A percentile compares a stretch with the other conserved stretches of the same genome.
phyloP scores from a whole-genome alignment of 2,888 invertebrate species.

The Pteria penguin region DNA sequence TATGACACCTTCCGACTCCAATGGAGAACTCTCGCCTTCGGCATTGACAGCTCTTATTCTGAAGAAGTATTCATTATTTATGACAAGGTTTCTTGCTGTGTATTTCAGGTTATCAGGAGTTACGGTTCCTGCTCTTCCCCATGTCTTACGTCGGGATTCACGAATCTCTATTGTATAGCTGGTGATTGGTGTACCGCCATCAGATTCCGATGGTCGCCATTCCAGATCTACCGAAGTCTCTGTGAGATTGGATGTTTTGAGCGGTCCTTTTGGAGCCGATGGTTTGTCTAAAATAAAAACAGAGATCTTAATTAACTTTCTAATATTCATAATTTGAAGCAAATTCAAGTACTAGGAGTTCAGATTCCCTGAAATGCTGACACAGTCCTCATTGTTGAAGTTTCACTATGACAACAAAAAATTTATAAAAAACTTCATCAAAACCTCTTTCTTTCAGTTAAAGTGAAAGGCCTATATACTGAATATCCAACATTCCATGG shows the following conservation, averaged over 20 bases:
- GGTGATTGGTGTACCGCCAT: constrained; percentile 93
- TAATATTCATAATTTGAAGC: too few relatives aligned
- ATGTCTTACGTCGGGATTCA: constrained; percentile 95
- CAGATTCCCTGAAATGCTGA: too few relatives aligned
- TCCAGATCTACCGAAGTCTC: constrained; percentile 96
- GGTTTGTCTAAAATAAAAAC: constrained; percentile 67
- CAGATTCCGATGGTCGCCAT: constrained; percentile 98
- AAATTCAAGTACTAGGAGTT: too few relatives aligned
- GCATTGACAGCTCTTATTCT: constrained; percentile 98
- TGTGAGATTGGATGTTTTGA: constrained; percentile 95
- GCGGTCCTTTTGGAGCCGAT: constrained; percentile 77
- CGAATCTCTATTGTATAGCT: constrained; percentile 91
- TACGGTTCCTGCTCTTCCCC: constrained; percentile 86
- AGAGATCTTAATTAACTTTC: too few relatives aligned
- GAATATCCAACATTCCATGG: not conserved
- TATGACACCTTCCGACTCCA: constrained; percentile 88
- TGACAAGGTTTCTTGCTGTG: constrained; percentile 91
- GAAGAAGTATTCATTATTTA: constrained; percentile 97
- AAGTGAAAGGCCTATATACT: too few relatives aligned
- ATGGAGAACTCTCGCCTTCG: constrained; percentile 97
- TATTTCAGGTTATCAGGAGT: constrained; percentile 79
- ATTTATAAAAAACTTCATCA: too few relatives aligned
- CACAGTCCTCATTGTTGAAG: too few relatives aligned
- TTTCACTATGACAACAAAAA: too few relatives aligned
- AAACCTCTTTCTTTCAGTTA: too few relatives aligned